phyloP scores from a whole-genome alignment of 2,797 vertebrate species.

The Coregonus suidteri region DNA sequence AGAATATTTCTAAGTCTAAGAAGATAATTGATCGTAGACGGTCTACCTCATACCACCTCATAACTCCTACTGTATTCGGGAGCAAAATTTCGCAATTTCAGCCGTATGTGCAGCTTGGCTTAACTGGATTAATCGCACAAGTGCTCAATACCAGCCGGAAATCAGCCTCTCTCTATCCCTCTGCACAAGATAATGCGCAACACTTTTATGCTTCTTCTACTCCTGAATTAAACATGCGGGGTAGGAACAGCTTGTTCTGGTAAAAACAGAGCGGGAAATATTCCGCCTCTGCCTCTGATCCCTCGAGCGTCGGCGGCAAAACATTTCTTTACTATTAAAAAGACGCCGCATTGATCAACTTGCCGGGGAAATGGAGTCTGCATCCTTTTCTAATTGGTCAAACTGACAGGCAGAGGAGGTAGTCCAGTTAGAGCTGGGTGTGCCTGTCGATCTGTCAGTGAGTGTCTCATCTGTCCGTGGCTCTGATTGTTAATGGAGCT shows the following conservation, averaged over 20 bases:
- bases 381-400: slow-evolving; percentile 55
- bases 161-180: slow-evolving; percentile 38
- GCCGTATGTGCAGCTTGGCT: slow-evolving; percentile 28
- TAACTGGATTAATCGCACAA: slow-evolving; percentile 67
- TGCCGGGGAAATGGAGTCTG: slow-evolving; percentile 24
- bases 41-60: background rate
- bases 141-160: slow-evolving; percentile 54
- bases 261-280: slow-evolving; percentile 15
- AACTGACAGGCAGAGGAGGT: slow-evolving; percentile 44
- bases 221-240: slow-evolving; percentile 74
- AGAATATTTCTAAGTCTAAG: slow-evolving; percentile 6
- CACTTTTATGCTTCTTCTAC: slow-evolving; percentile 63
- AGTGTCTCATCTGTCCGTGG: background rate
- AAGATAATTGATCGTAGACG: background rate
- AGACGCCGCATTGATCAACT: slow-evolving; percentile 47
- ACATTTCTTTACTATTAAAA: slow-evolving; percentile 57
- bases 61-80: background rate
- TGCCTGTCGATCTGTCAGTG: background rate
- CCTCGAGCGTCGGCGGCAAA: slow-evolving; percentile 36
- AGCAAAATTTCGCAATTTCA: background rate
- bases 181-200: slow-evolving; percentile 57
- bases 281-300: slow-evolving; percentile 38
- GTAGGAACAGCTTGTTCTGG: slow-evolving; percentile 53
- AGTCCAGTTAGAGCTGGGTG: background rate
- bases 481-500: background rate